phyloP scores from a whole-genome alignment of 2,113 vertebrate species.

The Danionella cerebrum region DNA sequence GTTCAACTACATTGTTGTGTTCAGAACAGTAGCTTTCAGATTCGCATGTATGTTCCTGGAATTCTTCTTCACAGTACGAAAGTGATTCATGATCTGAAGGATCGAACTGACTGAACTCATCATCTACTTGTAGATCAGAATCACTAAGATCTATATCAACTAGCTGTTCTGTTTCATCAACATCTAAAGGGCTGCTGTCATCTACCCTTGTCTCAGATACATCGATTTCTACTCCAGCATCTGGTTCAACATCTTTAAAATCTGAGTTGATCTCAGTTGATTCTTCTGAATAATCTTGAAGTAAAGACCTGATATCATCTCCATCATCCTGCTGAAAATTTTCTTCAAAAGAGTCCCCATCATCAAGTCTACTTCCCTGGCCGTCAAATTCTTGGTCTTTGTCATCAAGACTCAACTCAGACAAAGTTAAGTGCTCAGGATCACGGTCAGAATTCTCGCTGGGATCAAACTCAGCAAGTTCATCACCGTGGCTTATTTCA shows the following conservation, averaged over 20 bases:
- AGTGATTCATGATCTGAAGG: conserved; percentile 27
- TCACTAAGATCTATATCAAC: conserved; percentile 35
- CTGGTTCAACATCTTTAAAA: neutral
- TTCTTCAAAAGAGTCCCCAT: conserved; percentile 42
- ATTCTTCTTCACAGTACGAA: conserved; percentile 46
- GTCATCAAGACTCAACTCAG: neutral
- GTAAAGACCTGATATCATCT: too few species aligned
- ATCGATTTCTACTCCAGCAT: neutral
- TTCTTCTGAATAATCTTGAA: too few species aligned
- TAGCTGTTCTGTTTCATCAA: conserved; percentile 6
- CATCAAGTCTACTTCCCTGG: conserved; percentile 1
- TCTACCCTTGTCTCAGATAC: neutral
- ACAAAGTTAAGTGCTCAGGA: neutral
- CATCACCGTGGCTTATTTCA: conserved; percentile 12
- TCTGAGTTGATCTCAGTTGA: neutral
- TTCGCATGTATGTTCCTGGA: neutral
- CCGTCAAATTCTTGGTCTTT: neutral
- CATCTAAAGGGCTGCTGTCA: neutral
- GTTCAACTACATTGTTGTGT: conserved; percentile 40
- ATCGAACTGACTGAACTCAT: conserved; percentile 46
- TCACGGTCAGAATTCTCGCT: conserved; percentile 9
- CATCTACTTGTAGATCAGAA: conserved; percentile 40
- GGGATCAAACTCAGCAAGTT: neutral
- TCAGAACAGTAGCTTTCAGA: conserved; percentile 40
- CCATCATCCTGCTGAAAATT: conserved; percentile 1